Evolutionary conservation across 2,113 vertebrate species (phyloP).

Genomic region (Rhipidura dahli): DNA sequence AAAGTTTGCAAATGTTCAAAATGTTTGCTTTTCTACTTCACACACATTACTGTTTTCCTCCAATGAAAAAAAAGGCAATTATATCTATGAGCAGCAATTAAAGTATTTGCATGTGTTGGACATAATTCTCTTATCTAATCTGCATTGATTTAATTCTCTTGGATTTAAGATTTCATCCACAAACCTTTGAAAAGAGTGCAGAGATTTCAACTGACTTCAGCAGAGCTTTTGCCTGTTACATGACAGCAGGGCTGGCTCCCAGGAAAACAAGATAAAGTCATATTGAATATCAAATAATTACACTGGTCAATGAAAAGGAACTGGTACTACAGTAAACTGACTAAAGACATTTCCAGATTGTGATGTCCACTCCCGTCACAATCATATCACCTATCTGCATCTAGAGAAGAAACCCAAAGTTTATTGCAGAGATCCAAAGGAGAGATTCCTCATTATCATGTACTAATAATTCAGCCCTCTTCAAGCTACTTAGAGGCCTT

Average conservation of each 20-base stretch:
- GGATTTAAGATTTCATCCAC: background rate
- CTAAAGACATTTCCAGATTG: background rate
- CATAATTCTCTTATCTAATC: background rate
- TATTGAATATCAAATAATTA: slow-evolving; percentile 6
- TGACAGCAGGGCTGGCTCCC: background rate
- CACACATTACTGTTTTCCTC: background rate
- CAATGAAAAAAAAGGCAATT: background rate
- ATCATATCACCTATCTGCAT: background rate
- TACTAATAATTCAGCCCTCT: background rate
- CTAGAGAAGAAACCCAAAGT: background rate
- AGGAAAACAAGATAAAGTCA: background rate
- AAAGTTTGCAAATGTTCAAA: background rate
- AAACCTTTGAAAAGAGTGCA: background rate
- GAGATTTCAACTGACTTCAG: background rate
- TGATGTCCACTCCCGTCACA: background rate
- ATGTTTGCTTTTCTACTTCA: background rate
- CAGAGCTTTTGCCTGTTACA: background rate
- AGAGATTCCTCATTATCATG: background rate
- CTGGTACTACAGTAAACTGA: background rate
- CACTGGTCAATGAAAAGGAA: background rate
- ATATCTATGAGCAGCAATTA: background rate
- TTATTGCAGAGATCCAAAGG: background rate
- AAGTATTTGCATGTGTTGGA: background rate
- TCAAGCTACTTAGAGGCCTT: background rate
- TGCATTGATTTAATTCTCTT: background rate